Conservation (phyloP, 2,888 invertebrate genomes). For the Latrodectus elegans region DNA sequence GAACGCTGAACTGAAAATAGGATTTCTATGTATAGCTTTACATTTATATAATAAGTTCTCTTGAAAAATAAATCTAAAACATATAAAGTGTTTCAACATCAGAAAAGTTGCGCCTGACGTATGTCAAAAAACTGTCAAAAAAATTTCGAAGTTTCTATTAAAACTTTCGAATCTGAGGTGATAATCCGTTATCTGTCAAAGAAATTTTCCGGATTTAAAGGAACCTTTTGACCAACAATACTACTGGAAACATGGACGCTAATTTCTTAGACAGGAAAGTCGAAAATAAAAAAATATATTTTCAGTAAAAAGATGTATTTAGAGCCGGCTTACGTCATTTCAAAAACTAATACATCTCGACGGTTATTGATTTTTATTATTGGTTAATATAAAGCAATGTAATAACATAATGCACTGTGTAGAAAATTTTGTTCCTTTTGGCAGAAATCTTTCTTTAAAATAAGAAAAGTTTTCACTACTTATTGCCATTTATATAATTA, state of each 20-base stretch:
- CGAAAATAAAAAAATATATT: slow-evolving; percentile 16
- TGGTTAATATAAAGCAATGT: slow-evolving; percentile 1
- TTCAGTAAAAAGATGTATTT: slow-evolving; percentile 27
- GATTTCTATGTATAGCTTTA: no score
- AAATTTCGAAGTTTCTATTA: slow-evolving; percentile 63
- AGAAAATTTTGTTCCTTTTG: neutral
- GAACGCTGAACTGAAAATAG: no score
- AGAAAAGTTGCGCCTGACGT: slow-evolving; percentile 49
- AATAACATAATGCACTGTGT: neutral
- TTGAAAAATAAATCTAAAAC: slow-evolving; percentile 28
- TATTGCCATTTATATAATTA: no score
- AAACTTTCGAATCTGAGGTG: slow-evolving; percentile 61
- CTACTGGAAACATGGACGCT: slow-evolving; percentile 20
- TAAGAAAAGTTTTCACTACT: no score
- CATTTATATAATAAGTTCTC: neutral
- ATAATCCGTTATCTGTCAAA: slow-evolving; percentile 66
- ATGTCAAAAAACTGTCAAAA: slow-evolving; percentile 66
- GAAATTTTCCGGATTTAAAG: slow-evolving; percentile 68
- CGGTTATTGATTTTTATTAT: slow-evolving; percentile 29
- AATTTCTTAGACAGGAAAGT: slow-evolving; percentile 49
- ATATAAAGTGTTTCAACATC: slow-evolving; percentile 28
- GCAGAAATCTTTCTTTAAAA: neutral
- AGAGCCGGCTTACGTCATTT: slow-evolving; percentile 17
- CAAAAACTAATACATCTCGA: slow-evolving; percentile 38
- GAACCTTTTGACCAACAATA: slow-evolving; percentile 49